These are phyloP conservation scores for Gavia stellata DNA, from an alignment of 2,113 vertebrate species.

Conservation along the genomic window DNA sequence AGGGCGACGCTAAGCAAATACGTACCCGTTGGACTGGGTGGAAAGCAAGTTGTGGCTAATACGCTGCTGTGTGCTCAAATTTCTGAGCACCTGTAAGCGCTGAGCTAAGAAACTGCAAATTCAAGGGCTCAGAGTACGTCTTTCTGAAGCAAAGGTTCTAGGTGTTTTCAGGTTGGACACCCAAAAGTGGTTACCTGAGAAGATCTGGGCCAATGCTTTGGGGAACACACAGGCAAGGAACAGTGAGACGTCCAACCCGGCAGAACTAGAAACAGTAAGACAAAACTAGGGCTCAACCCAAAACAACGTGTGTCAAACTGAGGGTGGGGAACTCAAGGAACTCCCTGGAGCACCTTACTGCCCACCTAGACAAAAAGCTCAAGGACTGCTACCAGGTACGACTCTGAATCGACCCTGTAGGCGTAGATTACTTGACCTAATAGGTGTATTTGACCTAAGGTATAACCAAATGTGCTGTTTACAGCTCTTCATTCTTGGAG, in stretches of 20 bases:
- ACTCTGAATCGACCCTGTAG: not conserved
- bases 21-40: not conserved
- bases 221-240: not conserved
- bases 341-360: not conserved
- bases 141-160: not conserved
- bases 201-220: not conserved
- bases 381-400: not conserved
- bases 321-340: not conserved
- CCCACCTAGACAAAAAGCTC: not conserved
- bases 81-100: not conserved
- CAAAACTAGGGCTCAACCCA: not conserved
- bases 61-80: not conserved
- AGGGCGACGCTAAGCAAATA: not conserved
- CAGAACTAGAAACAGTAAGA: not conserved
- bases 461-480: not conserved
- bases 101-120: not conserved
- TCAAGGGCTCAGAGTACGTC: not conserved
- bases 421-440: not conserved
- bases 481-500: not conserved
- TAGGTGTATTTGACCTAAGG: not conserved
- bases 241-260: rapidly evolving
- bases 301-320: not conserved
- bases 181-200: not conserved
- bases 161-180: not conserved
- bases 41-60: not conserved